phyloP scores from a whole-genome alignment of 2,888 invertebrate genomes.

The Macrosiphum euphorbiae region DNA sequence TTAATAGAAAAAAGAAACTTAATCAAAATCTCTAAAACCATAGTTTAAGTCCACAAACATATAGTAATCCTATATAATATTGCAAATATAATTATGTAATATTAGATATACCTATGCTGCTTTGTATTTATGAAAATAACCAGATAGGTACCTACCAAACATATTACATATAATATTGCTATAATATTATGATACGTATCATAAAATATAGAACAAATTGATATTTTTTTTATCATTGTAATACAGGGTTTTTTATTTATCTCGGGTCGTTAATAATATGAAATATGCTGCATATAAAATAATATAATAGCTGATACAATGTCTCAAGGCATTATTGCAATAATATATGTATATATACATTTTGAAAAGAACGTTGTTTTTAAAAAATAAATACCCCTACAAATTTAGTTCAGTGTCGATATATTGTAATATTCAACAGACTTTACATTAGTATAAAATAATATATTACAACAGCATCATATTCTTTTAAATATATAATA shows the following conservation, averaged over 20 bases:
- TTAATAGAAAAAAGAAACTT: background rate
- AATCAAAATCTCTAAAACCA: background rate
- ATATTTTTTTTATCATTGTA: conserved; percentile 27
- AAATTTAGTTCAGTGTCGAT: background rate
- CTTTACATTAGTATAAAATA: background rate
- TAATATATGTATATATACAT: too few relatives aligned
- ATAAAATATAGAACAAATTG: background rate
- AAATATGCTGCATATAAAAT: background rate
- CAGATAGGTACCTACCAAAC: background rate
- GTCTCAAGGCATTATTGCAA: background rate
- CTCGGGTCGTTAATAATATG: background rate
- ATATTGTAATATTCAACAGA: background rate
- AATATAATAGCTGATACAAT: background rate
- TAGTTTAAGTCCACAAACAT: background rate
- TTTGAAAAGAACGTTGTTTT: background rate
- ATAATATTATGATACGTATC: background rate
- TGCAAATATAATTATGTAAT: background rate
- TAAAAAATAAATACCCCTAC: background rate
- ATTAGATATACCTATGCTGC: background rate
- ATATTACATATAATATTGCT: background rate
- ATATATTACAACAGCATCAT: background rate
- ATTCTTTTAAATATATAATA: background rate
- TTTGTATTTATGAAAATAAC: background rate
- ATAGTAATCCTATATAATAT: background rate
- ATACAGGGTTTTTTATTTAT: background rate